Percentiles rank a stretch among this genome's conserved stretches.
phyloP scores from a whole-genome alignment of 2,113 vertebrate species.

The Takifugu bimaculatus region DNA sequence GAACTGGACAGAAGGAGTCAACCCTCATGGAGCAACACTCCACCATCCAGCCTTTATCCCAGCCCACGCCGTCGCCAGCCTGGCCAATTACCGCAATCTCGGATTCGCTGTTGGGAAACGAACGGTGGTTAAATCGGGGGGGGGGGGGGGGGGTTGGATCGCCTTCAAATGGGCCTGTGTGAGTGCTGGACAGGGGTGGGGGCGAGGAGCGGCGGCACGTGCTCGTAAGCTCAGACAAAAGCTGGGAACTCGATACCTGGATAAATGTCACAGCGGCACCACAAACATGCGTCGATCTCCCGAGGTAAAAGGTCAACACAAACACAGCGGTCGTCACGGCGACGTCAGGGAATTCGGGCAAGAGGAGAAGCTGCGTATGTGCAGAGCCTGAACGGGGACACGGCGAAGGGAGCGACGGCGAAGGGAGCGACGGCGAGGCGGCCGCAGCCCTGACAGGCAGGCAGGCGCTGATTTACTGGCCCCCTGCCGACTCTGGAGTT shows the following conservation, averaged over 20 bases:
- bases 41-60: too few species aligned
- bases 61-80: too few species aligned
- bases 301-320: not conserved
- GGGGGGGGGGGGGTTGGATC: too few species aligned
- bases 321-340: slow-evolving; percentile 17
- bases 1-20: too few species aligned
- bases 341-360: slow-evolving; percentile 18
- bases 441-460: slow-evolving; percentile 25
- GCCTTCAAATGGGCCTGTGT: too few species aligned
- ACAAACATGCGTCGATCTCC: slow-evolving; percentile 4
- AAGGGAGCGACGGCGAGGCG: slow-evolving; percentile 9
- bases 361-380: slow-evolving; percentile 13
- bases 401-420: slow-evolving; percentile 5
- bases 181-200: too few species aligned
- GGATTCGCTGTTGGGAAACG: too few species aligned
- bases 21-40: too few species aligned
- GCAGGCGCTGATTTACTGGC: slow-evolving; percentile 61
- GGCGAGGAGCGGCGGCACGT: too few species aligned
- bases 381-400: not conserved
- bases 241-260: slow-evolving; percentile 19
- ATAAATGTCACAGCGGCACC: slow-evolving; percentile 10
- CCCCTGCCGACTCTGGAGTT: slow-evolving; percentile 44
- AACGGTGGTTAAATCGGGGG: too few species aligned
- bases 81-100: too few species aligned
- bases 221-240: slow-evolving; percentile 8